Percentiles rank a stretch among this genome's conserved stretches.
Evolutionary conservation across 2,113 vertebrate species (phyloP).

Genomic region (Podarcis muralis): DNA sequence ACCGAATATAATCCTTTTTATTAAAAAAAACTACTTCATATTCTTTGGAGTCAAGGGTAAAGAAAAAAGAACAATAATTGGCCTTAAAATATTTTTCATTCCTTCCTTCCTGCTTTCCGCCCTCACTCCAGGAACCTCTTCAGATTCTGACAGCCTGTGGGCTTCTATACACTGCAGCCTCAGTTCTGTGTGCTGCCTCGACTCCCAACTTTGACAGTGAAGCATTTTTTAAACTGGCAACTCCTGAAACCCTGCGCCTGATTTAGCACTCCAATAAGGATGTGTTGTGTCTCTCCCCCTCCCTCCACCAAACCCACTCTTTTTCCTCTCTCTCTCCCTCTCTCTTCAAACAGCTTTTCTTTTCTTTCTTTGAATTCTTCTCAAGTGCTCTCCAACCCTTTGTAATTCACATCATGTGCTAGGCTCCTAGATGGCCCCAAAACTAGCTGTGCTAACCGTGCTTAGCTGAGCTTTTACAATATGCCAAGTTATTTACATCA

Average conservation of each 20-base stretch:
- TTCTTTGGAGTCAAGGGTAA: background rate
- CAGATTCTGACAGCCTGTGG: constrained; percentile 12
- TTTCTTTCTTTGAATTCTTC: constrained; percentile 22
- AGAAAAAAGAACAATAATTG: background rate
- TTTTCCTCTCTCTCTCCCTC: background rate
- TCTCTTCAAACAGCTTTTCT: constrained; percentile 16
- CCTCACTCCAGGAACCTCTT: background rate
- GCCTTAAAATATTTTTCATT: background rate
- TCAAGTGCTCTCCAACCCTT: constrained; percentile 39
- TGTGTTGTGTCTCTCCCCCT: constrained; percentile 30
- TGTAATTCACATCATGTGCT: constrained; percentile 27
- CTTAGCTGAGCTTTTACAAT: constrained; percentile 26
- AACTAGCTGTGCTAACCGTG: constrained; percentile 22
- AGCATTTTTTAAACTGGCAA: constrained; percentile 38
- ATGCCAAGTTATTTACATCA: background rate
- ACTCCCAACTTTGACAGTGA: constrained; percentile 35
- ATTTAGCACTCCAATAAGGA: constrained; percentile 55
- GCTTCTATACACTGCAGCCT: background rate
- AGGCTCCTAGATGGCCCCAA: constrained; percentile 18
- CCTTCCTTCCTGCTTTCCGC: constrained; percentile 19
- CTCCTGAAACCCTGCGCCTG: constrained; percentile 27
- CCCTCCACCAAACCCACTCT: constrained; percentile 18
- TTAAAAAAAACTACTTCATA: background rate
- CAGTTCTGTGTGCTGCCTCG: constrained; percentile 31
- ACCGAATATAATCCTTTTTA: background rate